Base-by-base conservation (phyloP, 1,140 invertebrate species). In the Dinothrombium tinctorium region DNA sequence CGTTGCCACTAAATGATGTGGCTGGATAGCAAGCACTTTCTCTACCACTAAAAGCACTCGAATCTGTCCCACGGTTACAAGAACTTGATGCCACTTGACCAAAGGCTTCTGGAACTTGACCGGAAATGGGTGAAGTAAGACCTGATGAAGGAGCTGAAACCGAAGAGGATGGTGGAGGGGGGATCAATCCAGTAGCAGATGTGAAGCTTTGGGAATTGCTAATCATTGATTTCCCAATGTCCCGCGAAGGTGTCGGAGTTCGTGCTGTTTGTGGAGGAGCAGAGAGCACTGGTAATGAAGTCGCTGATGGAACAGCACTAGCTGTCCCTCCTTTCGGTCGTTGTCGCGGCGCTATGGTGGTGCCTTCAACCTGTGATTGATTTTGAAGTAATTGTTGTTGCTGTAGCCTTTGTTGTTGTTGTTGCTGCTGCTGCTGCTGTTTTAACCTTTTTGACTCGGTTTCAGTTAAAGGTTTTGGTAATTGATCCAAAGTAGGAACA, bases 301-400 rank as follows among this genome's bases (percentile, higher is more conserved):
- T 42, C 17, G 42, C 42, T 35, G 36, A 28, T 8, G 36, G 32
- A 8, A 42, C 37, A 15, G 26, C 41, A 38, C 37, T 41, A 15
- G 42, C 39, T 17, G 37, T 31, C 38, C 38, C 40, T 28, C 36
- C 59, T 53, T 84, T 83, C 9, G 80, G 81, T 46, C 81, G 62
- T 53, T 83, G 78, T 33, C 80, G 60, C 4, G 81, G 81, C 12
- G 74, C 76, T 4, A 86, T 79, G 11, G 39, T 20, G 1, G 39
- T 40, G 7, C 39, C 28, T 14, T 40, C 39, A 20, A 15, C 22
- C 15, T 22, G 20, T 12, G 26, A 14, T 33, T 31, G n/a, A 22
- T 26, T 21, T 5, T 11, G 17, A 9, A 9, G 7, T 22, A 31
- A n/a, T 32, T 40, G 39, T 19, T 14, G 22, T 40, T 26, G 37